Evolutionary conservation across 2,888 invertebrate species (phyloP), one percentile per base, ranked within the genome.

Genomic region (Chrysomela aeneicollis): DNA sequence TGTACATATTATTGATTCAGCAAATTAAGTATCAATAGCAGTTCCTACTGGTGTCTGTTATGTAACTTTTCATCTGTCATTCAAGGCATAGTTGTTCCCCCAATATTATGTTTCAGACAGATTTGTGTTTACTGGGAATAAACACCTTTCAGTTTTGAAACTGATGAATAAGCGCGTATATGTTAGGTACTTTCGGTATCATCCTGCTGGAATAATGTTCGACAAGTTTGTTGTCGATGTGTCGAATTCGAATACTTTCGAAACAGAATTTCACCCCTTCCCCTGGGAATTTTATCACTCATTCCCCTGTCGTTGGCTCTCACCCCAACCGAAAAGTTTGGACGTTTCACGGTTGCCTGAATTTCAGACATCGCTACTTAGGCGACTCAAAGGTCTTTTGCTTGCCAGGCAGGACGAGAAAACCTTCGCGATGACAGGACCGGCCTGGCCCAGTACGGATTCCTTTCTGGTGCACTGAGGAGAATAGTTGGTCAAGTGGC

Each of bases 231-330:
- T 15, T 42, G 42, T 3, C 15, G 42, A 15, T 8, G 15, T 12
- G 12, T n/a, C 15, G 15, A 42, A 42, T 42, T 42, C n/a, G 42
- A 10, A 15, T 3, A 12, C 15, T 21, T 42, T 18, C 12, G n/a
- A 55, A 42, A 22, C n/a, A 15, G 15, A 42, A 42, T n/a, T 15
- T n/a, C n/a, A n/a, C n/a, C n/a, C n/a, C n/a, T n/a, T 18, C 51
- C 49, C 17, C n/a, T 26, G 46, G 46, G 57, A 51, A 26, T 62
- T 50, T 52, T 50, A 57, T 46, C 62, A 57, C 57, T 62, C 57
- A 62, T 62, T 62, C 49, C 17, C 51, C 42, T 18, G 37, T 42
- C 49, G n/a, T 19, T 51, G 35, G 57, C 46, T 57, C 12, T 53
- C 42, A 62, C 50, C 51, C 55, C 32, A 51, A 37, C 57, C 50